Evolutionary conservation across 2,888 invertebrate species (phyloP).

Genomic region (Lasioglossum pauxillum): DNA sequence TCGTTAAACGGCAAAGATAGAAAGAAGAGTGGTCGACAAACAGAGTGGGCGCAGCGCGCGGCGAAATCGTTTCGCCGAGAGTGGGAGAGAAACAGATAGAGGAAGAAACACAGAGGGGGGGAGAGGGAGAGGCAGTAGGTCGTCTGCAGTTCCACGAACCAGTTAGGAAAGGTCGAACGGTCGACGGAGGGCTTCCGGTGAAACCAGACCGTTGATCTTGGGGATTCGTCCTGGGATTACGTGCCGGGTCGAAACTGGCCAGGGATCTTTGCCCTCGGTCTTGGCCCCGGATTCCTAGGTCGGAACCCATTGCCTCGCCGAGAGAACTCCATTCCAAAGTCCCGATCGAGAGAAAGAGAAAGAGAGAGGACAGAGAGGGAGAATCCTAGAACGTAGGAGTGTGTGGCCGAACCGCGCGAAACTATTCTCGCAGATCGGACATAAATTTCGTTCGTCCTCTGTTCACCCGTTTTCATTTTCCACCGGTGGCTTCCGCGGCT

Average conservation of each 20-base stretch:
- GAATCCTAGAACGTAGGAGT: slow-evolving; percentile 1
- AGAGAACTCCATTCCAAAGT: slow-evolving; percentile 52
- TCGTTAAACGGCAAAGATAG: slow-evolving; percentile 49
- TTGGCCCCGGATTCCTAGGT: slow-evolving; percentile 68
- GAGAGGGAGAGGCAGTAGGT: neutral
- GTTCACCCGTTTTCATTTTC: neutral
- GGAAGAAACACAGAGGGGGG: neutral
- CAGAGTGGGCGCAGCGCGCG: slow-evolving; percentile 23
- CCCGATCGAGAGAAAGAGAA: slow-evolving; percentile 34
- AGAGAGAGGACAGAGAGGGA: neutral
- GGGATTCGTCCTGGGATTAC: slow-evolving; percentile 72
- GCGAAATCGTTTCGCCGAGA: neutral
- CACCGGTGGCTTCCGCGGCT: neutral
- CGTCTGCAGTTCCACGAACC: slow-evolving; percentile 29
- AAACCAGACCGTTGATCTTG: slow-evolving; percentile 71
- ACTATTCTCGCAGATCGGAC: slow-evolving; percentile 29
- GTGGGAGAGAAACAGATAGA: neutral
- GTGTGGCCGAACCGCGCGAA: slow-evolving; percentile 14
- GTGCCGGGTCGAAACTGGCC: slow-evolving; percentile 67
- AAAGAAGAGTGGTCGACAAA: slow-evolving; percentile 39
- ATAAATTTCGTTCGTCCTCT: slow-evolving; percentile 27
- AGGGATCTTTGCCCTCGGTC: slow-evolving; percentile 60
- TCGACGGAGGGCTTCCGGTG: slow-evolving; percentile 53
- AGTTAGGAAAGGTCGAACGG: slow-evolving; percentile 53
- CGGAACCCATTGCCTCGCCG: slow-evolving; percentile 62